Evolutionary conservation across 2,113 vertebrate species (phyloP).

Genomic region (Shinisaurus crocodilurus): DNA sequence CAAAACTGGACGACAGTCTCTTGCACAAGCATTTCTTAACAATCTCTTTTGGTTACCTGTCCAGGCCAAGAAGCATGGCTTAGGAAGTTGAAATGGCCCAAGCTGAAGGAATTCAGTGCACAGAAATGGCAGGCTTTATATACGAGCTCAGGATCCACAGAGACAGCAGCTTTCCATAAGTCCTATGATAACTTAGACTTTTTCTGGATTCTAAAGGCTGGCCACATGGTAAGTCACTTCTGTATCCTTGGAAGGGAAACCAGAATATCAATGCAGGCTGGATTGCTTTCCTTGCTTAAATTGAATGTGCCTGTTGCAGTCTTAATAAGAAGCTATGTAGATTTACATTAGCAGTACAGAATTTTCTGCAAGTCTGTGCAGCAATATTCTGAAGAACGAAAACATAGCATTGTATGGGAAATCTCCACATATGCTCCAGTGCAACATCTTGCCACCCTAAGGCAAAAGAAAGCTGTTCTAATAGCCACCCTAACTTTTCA

Average conservation of each 20-base stretch:
- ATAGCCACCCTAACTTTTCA: neutral
- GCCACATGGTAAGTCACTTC: conserved; percentile 91
- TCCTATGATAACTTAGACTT: conserved; percentile 89
- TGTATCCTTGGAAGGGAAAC: neutral
- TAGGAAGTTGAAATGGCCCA: conserved; percentile 87
- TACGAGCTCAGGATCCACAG: conserved; percentile 64
- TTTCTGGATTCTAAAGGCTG: conserved; percentile 97
- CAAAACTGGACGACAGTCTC: neutral
- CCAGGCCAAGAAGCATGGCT: conserved; percentile 95
- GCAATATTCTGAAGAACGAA: neutral
- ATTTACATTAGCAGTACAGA: neutral
- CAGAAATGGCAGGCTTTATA: conserved; percentile 87
- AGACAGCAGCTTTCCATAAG: conserved; percentile 92
- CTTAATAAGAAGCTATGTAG: neutral
- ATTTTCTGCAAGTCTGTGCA: neutral
- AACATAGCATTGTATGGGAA: neutral
- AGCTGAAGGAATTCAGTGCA: conserved; percentile 79
- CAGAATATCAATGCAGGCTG: neutral
- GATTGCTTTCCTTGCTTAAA: neutral
- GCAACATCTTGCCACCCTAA: neutral
- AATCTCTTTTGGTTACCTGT: neutral
- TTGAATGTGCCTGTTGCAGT: neutral
- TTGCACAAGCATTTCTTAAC: accelerated
- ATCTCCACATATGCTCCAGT: neutral
- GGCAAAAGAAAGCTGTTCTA: neutral